Evolutionary conservation across 2,888 invertebrate species (phyloP), one percentile per base, ranked within the genome.

Genomic region (Dichetophora obliterata): DNA sequence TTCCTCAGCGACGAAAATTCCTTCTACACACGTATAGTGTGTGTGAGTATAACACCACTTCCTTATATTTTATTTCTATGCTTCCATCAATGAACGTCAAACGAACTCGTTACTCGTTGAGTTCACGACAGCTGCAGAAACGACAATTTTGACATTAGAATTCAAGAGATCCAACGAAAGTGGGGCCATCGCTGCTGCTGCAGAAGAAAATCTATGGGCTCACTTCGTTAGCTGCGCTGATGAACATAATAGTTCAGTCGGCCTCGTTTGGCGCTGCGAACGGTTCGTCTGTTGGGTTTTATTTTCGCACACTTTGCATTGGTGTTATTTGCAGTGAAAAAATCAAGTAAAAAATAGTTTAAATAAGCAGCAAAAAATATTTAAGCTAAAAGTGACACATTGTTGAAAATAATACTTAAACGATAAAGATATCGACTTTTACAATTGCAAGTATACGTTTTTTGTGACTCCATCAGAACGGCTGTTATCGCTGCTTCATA

Each of bases 241-340:
- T n/a, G 43, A 71, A 71, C 14, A 19, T 22, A 24, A 22, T n/a
- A n/a, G 22, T 31, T 78, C 78, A 78, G 78, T 78, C 74, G 76
- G 76, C 66, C 71, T 78, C 74, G 74, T 76, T 74, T 76, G 52
- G 65, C 78, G 76, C 65, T 76, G 69, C 54, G 66, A 74, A 61
- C 66, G 69, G 76, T 74, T 76, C 54, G 76, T 78, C 63, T 11
- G 48, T 59, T 61, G 16, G 8, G 6, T 72, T 59, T 27, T 22
- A 14, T 66, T 37, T 11, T 66, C 19, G 48, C 34, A 43, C 43
- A 43, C 43, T 43, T 75, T 34, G 34, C 68, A 50, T 69, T 63
- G 59, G 50, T 50, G 65, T 65, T n/a, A 43, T 14, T 22, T 48
- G 73, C 71, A 43, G 71, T 57, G 59, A 50, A 27, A 34, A 19